Evolutionary conservation across 2,797 vertebrate species (phyloP).

Genomic region (Parambassis ranga): DNA sequence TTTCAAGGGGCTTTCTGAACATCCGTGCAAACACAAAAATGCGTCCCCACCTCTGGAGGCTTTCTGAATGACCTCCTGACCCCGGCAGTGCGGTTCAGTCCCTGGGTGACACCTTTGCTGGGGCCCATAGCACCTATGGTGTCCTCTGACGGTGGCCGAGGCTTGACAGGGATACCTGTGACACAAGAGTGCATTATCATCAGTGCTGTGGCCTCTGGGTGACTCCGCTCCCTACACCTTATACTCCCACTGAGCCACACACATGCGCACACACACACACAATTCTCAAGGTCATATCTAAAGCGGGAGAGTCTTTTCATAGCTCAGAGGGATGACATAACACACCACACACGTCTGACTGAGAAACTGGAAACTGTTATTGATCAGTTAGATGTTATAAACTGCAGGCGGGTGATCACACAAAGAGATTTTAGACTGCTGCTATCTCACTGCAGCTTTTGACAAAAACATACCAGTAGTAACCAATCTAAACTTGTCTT

Average conservation of each 20-base stretch:
- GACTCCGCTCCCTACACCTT: slow-evolving; percentile 39
- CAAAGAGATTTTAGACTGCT: not conserved
- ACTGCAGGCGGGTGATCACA: slow-evolving; percentile 22
- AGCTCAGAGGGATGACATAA: slow-evolving; percentile 52
- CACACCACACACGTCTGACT: slow-evolving; percentile 11
- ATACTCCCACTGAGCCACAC: slow-evolving; percentile 34
- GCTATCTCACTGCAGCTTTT: not conserved
- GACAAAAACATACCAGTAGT: slow-evolving; percentile 87
- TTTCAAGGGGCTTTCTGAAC: not conserved
- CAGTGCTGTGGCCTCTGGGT: slow-evolving; percentile 37
- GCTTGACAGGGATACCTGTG: slow-evolving; percentile 91
- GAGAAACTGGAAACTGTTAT: slow-evolving; percentile 53
- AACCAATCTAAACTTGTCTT: slow-evolving; percentile 96
- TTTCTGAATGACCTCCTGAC: slow-evolving; percentile 98
- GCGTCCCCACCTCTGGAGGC: slow-evolving; percentile 87
- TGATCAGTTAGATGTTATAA: slow-evolving; percentile 33
- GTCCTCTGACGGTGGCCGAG: slow-evolving; percentile 91
- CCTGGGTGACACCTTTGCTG: slow-evolving; percentile 91
- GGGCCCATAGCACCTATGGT: slow-evolving; percentile 85
- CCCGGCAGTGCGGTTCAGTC: slow-evolving; percentile 90
- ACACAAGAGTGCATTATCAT: slow-evolving; percentile 22
- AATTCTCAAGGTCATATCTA: slow-evolving; percentile 48
- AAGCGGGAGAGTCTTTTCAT: slow-evolving; percentile 52
- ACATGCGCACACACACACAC: not conserved
- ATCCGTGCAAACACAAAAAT: not conserved